Percentiles rank a stretch among this genome's conserved stretches.
These are phyloP conservation scores for Conopomorpha cramerella DNA, from an alignment of 1,140 invertebrate species.

Conservation along the genomic window DNA sequence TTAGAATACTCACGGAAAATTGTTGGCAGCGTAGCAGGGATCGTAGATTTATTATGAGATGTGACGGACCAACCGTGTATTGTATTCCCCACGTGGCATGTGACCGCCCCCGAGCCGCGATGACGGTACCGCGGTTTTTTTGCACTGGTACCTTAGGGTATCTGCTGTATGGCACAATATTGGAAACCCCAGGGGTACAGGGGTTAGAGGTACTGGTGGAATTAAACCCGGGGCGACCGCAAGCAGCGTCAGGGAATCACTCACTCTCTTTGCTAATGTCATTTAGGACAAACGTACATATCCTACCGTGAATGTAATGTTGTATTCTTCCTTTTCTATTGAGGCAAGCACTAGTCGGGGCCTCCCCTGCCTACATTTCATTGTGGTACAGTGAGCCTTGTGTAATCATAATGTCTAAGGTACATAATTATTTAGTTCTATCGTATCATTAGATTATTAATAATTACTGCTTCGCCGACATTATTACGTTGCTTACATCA, in stretches of 20 bases:
- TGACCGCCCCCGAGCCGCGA: too few relatives aligned
- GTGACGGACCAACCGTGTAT: constrained; percentile 44
- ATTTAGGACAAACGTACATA: constrained; percentile 55
- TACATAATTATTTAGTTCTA: constrained; percentile 56
- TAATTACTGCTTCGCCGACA: constrained; percentile 56
- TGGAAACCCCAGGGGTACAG: too few relatives aligned
- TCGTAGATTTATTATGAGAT: too few relatives aligned
- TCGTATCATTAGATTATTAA: constrained; percentile 56
- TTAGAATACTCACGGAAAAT: constrained; percentile 42
- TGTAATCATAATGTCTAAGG: constrained; percentile 55
- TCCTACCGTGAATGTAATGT: constrained; percentile 44
- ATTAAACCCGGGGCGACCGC: too few relatives aligned
- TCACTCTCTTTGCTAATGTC: too few relatives aligned
- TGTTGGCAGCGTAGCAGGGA: constrained; percentile 38
- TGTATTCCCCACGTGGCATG: too few relatives aligned
- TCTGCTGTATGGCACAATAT: too few relatives aligned
- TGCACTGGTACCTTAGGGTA: too few relatives aligned
- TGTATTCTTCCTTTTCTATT: constrained; percentile 24
- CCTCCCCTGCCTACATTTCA: constrained; percentile 17
- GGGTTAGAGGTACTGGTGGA: too few relatives aligned
- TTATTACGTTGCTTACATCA: constrained; percentile 58
- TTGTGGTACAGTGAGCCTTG: constrained; percentile 42
- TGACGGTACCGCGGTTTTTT: too few relatives aligned
- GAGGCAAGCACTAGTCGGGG: constrained; percentile 23
- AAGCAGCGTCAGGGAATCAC: too few relatives aligned